phyloP scores from a whole-genome alignment of 1,140 invertebrate species.

The Drosophila lini region DNA sequence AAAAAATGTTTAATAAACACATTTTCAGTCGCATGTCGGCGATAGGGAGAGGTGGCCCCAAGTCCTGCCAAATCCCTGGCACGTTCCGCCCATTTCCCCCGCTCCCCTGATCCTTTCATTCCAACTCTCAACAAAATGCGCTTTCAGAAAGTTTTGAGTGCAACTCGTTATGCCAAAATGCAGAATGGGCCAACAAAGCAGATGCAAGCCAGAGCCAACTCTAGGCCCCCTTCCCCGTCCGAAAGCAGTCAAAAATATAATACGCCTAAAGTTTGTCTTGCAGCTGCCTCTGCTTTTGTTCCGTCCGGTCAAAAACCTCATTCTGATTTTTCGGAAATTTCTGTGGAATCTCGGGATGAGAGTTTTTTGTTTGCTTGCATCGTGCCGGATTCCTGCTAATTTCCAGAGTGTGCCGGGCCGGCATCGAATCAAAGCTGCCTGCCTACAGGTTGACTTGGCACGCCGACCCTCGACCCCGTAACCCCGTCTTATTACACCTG shows the following conservation, averaged over 20 bases:
- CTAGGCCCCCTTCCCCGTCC: not conserved
- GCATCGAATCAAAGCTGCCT: slow-evolving; percentile 44
- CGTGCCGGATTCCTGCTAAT: slow-evolving; percentile 59
- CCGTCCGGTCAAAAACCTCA: slow-evolving; percentile 29
- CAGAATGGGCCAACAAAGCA: slow-evolving; percentile 41
- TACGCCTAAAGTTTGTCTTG: slow-evolving; percentile 61
- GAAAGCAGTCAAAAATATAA: slow-evolving; percentile 35
- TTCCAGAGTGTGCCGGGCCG: slow-evolving; percentile 50
- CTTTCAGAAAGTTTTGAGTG: slow-evolving; percentile 69
- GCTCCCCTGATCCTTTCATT: slow-evolving; percentile 1
- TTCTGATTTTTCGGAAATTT: slow-evolving; percentile 54
- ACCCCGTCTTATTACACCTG: slow-evolving; percentile 26
- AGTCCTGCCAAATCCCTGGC: slow-evolving; percentile 19
- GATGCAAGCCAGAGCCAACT: slow-evolving; percentile 33
- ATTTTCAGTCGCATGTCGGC: slow-evolving; percentile 48
- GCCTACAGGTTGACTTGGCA: slow-evolving; percentile 54
- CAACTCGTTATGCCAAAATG: slow-evolving; percentile 72
- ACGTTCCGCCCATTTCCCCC: slow-evolving; percentile 11
- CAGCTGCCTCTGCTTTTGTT: slow-evolving; percentile 45
- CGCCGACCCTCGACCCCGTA: slow-evolving; percentile 5
- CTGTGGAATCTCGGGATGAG: slow-evolving; percentile 18
- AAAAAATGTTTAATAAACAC: slow-evolving; percentile 77
- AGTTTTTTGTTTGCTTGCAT: slow-evolving; percentile 23
- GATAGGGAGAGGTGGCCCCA: not conserved
- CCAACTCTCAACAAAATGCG: slow-evolving; percentile 27